Percentiles rank a stretch among this genome's conserved stretches.
Conservation (phyloP, 2,113 vertebrate species). For the Engystomops pustulosus region DNA sequence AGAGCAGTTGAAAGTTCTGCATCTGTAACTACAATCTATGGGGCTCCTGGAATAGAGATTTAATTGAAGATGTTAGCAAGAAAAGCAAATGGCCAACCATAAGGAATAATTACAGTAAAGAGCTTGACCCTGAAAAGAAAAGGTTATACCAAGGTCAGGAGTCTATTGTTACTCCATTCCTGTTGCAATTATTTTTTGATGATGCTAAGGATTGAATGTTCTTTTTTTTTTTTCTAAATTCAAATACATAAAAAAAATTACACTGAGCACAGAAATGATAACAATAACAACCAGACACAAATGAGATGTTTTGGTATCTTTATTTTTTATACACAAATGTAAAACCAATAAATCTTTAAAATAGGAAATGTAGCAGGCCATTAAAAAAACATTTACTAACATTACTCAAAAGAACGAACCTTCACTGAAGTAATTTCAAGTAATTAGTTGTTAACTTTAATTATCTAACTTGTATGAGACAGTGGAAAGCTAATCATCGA, state of each 20-base stretch:
- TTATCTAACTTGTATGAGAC: not conserved
- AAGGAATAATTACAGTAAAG: slow-evolving; percentile 32
- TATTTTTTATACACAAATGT: no score
- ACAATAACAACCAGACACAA: not conserved
- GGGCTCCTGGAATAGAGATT: not conserved
- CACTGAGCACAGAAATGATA: not conserved
- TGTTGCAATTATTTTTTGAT: slow-evolving; percentile 35
- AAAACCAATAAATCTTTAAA: slow-evolving; percentile 6
- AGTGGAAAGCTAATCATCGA: not conserved
- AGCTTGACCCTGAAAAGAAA: not conserved
- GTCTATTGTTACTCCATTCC: slow-evolving; percentile 4
- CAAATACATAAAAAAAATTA: not conserved
- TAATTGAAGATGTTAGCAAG: not conserved
- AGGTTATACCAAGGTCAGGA: slow-evolving; percentile 6
- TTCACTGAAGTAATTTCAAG: not conserved
- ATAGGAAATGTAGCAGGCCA: not conserved
- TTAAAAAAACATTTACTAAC: slow-evolving; percentile 13
- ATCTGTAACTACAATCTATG: not conserved
- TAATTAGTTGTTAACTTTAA: slow-evolving; percentile 13
- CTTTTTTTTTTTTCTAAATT: slow-evolving; percentile 5
- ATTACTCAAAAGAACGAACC: slow-evolving; percentile 7
- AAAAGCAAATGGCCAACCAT: not conserved
- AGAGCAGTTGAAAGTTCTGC: not conserved
- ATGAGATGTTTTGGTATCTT: slow-evolving; percentile 2
- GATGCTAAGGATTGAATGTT: not conserved